Evolutionary conservation across 1,140 invertebrate species (phyloP).

Genomic region (Sipha flava): DNA sequence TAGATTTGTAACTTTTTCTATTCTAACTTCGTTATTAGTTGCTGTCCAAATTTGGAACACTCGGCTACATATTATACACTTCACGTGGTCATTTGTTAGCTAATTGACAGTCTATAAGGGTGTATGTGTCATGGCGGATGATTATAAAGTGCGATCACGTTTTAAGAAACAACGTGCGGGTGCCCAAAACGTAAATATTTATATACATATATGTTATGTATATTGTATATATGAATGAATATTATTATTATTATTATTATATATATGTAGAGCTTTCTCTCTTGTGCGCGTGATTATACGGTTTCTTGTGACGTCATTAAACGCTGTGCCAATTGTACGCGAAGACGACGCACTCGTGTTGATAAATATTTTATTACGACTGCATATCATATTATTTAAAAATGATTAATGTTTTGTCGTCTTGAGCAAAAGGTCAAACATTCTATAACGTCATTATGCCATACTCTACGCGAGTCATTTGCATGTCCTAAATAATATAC

Average conservation of each 20-base stretch:
- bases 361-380: not conserved
- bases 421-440: not conserved
- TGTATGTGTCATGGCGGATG: no score
- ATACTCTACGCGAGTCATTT: not conserved
- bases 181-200: not conserved
- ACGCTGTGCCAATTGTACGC: not conserved
- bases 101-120: not conserved
- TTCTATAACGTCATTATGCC: not conserved
- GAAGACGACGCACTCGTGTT: not conserved
- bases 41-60: no score
- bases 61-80: no score
- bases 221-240: no score
- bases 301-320: slow-evolving; percentile 5
- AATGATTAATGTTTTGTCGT: not conserved
- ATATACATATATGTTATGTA: not conserved
- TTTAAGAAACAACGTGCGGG: not conserved
- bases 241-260: no score
- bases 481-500: not conserved
- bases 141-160: not conserved
- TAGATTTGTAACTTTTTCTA: no score
- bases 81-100: not conserved
- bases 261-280: slow-evolving; percentile 13
- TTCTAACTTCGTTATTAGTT: no score
- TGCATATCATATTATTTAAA: not conserved
- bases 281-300: not conserved